Conservation (phyloP, 2,797 vertebrate genomes). For the Enteromius treurensis region DNA sequence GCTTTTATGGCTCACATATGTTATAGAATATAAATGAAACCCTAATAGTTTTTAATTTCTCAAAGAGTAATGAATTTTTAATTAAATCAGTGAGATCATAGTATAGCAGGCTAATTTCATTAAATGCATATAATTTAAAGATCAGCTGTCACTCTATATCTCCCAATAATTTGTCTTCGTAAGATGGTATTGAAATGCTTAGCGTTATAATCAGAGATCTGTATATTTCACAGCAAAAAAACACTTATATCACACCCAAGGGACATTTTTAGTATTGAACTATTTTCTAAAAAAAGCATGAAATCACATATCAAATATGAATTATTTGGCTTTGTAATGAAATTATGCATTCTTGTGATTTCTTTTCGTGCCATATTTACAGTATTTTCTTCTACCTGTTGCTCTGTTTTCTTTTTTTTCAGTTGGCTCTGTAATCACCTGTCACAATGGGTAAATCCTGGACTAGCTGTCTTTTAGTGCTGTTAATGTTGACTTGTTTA, state of each 20-base stretch:
- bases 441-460: constrained; percentile 78
- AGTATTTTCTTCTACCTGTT: constrained; percentile 11
- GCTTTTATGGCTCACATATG: background rate
- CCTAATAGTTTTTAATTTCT: background rate
- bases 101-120: background rate
- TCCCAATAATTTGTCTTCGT: background rate
- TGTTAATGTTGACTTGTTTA: constrained; percentile 75
- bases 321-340: background rate
- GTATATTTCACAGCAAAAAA: background rate
- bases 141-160: background rate
- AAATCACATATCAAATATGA: background rate
- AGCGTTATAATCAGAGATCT: background rate
- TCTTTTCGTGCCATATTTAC: background rate
- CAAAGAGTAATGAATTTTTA: background rate
- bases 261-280: background rate
- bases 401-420: constrained; percentile 18
- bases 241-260: background rate
- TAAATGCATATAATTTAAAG: background rate
- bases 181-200: background rate
- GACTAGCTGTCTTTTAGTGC: constrained; percentile 70
- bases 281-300: background rate
- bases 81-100: background rate
- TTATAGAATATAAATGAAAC: background rate
- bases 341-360: background rate
- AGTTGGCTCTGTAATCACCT: constrained; percentile 16